Conservation (phyloP, 2,888 invertebrate genomes). For the Phorcus lineatus region DNA sequence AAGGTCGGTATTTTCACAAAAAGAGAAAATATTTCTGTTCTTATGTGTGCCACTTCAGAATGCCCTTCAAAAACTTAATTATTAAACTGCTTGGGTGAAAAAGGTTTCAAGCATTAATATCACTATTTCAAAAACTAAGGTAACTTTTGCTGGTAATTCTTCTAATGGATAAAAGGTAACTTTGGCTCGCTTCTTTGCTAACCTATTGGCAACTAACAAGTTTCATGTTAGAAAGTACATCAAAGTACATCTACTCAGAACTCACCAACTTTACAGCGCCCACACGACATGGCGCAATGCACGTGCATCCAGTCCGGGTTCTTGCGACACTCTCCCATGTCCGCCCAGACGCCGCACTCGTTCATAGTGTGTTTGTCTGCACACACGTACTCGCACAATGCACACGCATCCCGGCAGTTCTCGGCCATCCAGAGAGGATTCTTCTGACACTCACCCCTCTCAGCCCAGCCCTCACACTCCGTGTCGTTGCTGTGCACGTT, state of each 20-base stretch:
- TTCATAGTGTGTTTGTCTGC: conserved; percentile 44
- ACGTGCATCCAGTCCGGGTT: conserved; percentile 54
- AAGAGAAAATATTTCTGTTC: no score
- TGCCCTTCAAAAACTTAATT: no score
- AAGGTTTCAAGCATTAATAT: no score
- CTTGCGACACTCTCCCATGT: conserved; percentile 48
- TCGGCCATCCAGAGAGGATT: conserved; percentile 66
- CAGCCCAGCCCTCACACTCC: conserved; percentile 49
- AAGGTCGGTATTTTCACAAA: no score
- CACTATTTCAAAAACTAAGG: no score
- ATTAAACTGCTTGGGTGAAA: no score
- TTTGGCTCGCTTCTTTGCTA: no score
- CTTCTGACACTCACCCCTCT: conserved; percentile 55
- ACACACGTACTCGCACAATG: conserved; percentile 43
- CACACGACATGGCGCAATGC: conserved; percentile 53
- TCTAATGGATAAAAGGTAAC: no score
- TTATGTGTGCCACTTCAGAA: no score
- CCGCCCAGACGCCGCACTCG: conserved; percentile 63
- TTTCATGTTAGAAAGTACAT: no score
- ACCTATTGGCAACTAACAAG: no score
- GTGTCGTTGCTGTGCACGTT: conserved; percentile 1
- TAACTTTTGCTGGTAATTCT: no score
- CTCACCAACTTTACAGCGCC: conserved; percentile 34
- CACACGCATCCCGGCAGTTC: conserved; percentile 60
- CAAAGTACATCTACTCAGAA: background rate